Percentiles rank a stretch among this genome's conserved stretches.
Evolutionary conservation across 1,140 invertebrate genomes (phyloP).

Genomic region (Lordiphosa mommai): DNA sequence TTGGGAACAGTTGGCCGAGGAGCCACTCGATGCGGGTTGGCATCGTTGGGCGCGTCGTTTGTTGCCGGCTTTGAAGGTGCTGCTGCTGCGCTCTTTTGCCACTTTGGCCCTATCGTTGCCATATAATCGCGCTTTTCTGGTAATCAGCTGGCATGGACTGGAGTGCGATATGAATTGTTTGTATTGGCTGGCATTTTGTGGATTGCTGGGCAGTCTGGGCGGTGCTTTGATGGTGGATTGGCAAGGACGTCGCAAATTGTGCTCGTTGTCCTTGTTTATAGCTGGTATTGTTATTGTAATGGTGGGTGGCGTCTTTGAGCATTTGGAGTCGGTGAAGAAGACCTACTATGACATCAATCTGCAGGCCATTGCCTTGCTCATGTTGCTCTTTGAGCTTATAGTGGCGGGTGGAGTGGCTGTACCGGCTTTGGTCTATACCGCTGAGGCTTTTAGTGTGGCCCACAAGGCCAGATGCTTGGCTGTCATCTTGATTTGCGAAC

Average conservation of each 20-base stretch:
- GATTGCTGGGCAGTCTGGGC: slow-evolving; percentile 48
- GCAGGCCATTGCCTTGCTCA: slow-evolving; percentile 56
- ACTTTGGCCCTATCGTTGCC: slow-evolving; percentile 55
- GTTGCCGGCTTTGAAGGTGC: slow-evolving; percentile 54
- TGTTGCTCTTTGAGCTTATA: slow-evolving; percentile 65
- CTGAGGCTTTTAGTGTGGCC: slow-evolving; percentile 60
- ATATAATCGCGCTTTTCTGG: slow-evolving; percentile 63
- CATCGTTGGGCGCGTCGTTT: slow-evolving; percentile 14
- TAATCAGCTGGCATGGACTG: slow-evolving; percentile 63
- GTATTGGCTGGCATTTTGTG: slow-evolving; percentile 60
- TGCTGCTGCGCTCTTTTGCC: slow-evolving; percentile 61
- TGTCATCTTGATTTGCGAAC: slow-evolving; percentile 50
- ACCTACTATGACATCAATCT: slow-evolving; percentile 58
- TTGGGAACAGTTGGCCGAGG: slow-evolving; percentile 46
- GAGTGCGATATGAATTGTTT: slow-evolving; percentile 70
- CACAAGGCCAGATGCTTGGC: slow-evolving; percentile 57
- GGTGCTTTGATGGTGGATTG: slow-evolving; percentile 58
- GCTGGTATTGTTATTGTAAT: slow-evolving; percentile 64
- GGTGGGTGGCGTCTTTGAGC: slow-evolving; percentile 65
- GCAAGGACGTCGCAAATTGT: slow-evolving; percentile 61
- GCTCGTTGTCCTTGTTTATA: slow-evolving; percentile 53
- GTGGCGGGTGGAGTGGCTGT: slow-evolving; percentile 55
- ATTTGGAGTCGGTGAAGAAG: slow-evolving; percentile 50
- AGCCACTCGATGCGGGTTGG: slow-evolving; percentile 12
- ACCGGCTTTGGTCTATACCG: slow-evolving; percentile 55